Evolutionary conservation across 2,113 vertebrate species (phyloP).

Genomic region (Otolemur garnettii): DNA sequence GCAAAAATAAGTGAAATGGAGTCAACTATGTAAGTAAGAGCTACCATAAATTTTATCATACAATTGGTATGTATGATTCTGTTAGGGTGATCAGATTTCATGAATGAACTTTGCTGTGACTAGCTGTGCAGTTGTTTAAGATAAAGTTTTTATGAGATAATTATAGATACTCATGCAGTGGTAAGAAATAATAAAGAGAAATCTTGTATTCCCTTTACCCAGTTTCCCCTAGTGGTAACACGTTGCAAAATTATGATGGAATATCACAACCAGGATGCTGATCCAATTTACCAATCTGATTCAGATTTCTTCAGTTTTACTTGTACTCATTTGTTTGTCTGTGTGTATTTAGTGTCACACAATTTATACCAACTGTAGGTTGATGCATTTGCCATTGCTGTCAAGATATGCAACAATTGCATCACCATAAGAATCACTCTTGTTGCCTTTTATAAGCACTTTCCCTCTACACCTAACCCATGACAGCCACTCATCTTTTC

Average conservation of each 20-base stretch:
- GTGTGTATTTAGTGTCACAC: not conserved
- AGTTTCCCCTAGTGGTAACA: not conserved
- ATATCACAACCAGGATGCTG: not conserved
- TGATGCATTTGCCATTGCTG: not conserved
- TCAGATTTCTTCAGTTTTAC: not conserved
- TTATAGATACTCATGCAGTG: not conserved
- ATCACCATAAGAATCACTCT: not conserved
- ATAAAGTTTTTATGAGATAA: slow-evolving; percentile 25
- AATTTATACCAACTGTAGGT: not conserved
- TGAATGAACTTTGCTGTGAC: not conserved
- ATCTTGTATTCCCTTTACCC: not conserved
- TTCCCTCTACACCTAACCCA: not conserved
- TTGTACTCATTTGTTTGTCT: not conserved
- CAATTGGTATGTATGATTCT: not conserved
- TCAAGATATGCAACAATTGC: not conserved
- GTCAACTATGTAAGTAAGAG: not conserved
- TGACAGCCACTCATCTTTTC: not conserved
- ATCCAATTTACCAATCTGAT: not conserved
- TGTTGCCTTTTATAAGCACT: not conserved
- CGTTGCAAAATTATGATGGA: not conserved
- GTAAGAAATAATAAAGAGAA: slow-evolving; percentile 33
- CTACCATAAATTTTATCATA: slow-evolving; percentile 31
- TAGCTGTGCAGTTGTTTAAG: slow-evolving; percentile 18
- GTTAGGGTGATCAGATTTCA: not conserved
- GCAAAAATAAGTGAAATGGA: not conserved